Base-by-base conservation (phyloP, 2,888 invertebrate species). In the Pyrrhia umbra region DNA sequence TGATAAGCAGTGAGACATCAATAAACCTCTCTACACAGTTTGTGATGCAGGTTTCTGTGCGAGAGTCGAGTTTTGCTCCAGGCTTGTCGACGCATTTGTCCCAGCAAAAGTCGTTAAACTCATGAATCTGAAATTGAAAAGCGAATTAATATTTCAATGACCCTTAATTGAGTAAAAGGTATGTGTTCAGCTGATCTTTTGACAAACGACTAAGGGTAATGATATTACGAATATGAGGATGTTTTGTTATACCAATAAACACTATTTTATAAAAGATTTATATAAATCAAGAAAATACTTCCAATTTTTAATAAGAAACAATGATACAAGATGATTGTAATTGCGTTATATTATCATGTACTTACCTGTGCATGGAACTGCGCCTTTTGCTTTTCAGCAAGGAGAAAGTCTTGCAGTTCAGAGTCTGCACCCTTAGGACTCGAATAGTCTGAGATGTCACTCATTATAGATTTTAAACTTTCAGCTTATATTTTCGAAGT, bases 11-110 rank as follows among this genome's bases (percentile, higher is more conserved):
- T 0, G 98, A 98, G 3, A 98, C 98, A 91, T 99, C 99, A 74
- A 99, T 98, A 87, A 99, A 99, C 82, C 99, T 95, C 84, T 98
- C 98, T 0, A 99, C 99, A 91, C 99, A 99, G 89, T 99, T 99
- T 15, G 96, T 96, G 57, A 99, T 94, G 85, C 99, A 99, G 0
- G 97, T 97, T 93, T 99, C 99, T 1, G 98, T 98, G 82, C 96
- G 96, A 59, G 97, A 97, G 88, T 99, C 99, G 75, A 99, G 90
- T 92, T 98, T 98, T 46, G 96, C 96, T 34, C 97, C 96, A 4
- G 98, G 98, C 85, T 98, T 98, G 57, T 98, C 98, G 34, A 99
- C 96, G 88, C 99, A 99, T 88, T 98, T 98, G 16, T 99, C 99
- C 99, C 99, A 99, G 89, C 99, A 99, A 75, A 98, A 96, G 84